Evolutionary conservation across 2,113 vertebrate genomes (phyloP).

Genomic region (Melanocharis versteri): DNA sequence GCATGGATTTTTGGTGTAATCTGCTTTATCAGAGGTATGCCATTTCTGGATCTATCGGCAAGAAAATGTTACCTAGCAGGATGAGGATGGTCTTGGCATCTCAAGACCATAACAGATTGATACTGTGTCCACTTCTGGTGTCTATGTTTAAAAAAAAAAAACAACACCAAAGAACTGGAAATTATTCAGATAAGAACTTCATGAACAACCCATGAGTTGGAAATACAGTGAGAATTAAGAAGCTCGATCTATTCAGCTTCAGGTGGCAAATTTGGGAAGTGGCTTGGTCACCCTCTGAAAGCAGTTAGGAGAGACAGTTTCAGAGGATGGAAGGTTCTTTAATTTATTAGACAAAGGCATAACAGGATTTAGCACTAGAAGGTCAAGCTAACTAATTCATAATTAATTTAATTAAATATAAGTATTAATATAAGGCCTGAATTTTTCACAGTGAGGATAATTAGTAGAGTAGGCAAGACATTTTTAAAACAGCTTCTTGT

Average conservation of each 20-base stretch:
- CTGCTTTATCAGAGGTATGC: background rate
- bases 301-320: background rate
- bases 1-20: background rate
- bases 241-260: background rate
- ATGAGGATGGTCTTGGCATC: background rate
- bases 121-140: background rate
- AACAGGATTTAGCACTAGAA: background rate
- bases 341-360: background rate
- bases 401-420: constrained; percentile 15
- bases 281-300: background rate
- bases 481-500: background rate
- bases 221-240: background rate
- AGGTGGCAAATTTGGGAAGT: background rate
- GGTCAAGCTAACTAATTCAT: background rate
- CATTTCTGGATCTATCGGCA: background rate
- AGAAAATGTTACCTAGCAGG: background rate
- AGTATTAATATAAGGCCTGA: background rate
- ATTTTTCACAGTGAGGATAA: background rate
- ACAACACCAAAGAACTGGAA: background rate
- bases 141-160: background rate
- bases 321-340: background rate
- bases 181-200: background rate
- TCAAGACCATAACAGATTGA: background rate
- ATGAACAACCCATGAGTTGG: background rate
- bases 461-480: background rate